Base-by-base conservation (phyloP, 2,888 invertebrate genomes). In the Galeruca laticollis region DNA sequence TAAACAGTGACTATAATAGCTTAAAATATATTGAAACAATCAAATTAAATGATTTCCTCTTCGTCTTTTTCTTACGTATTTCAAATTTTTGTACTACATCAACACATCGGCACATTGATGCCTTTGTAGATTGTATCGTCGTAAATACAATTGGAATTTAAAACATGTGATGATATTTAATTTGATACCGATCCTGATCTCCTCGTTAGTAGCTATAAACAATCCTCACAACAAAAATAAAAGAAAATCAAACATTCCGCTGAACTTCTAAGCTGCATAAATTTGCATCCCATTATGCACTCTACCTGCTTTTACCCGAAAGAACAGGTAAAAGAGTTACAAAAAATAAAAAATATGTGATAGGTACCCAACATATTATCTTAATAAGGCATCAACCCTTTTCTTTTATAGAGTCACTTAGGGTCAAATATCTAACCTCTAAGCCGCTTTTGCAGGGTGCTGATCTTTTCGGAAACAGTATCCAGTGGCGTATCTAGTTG, bases 301-400 rank as follows among this genome's bases (percentile, higher is more conserved):
- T 64, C 68, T 73, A 73, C 73, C 73, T 73, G 73, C 65, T 60
- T 59, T 61, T 68, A 67, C 69, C 68, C 64, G 37, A 71, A 71
- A 49, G 65, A 68, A 61, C 73, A 73, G 71, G 73, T 73, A 73
- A 70, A 69, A 72, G 61, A 64, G 61, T 63, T 35, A 64, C 37
- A 56, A 64, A 66, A 66, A 69, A 72, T 68, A 71, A 61, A 64
- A 67, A 56, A 64, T 60, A 62, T 69, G 60, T 67, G 68, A 69
- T 69, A n/a, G n/a, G n/a, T n/a, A 59, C 72, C 61, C 33, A 59
- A 60, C 40, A 69, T 51, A 64, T 47, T 47, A 47, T 52, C 60
- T 64, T 64, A 60, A 69, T 60, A 52, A 59, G 62, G 51, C 70
- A 70, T 61, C 70, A 66, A 70, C 70, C 66, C 66, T 70, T 70